These are phyloP conservation scores for Protodeltote pygarga DNA, from an alignment of 2,888 invertebrate genomes.

Conservation along the genomic window DNA sequence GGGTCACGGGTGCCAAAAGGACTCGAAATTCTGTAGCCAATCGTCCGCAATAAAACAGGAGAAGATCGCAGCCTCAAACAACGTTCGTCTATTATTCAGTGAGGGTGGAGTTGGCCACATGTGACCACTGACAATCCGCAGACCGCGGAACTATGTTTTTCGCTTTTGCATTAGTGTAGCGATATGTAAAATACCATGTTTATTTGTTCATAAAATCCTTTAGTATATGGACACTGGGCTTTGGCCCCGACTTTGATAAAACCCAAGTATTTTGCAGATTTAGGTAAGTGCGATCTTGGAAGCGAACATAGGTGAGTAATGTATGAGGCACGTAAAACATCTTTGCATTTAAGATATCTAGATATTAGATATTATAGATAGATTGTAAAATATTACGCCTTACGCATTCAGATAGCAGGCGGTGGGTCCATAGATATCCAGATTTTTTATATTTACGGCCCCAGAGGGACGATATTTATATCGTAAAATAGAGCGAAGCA, in stretches of 20 bases:
- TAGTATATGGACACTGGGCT: constrained; percentile 10
- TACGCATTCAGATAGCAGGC: constrained; percentile 60
- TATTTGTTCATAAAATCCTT: constrained; percentile 41
- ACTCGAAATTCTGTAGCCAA: constrained; percentile 67
- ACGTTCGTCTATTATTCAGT: constrained; percentile 79
- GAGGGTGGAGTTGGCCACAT: constrained; percentile 67
- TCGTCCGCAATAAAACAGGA: constrained; percentile 75
- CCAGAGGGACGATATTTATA: constrained; percentile 57
- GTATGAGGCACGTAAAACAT: constrained; percentile 63
- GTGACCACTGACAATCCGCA: constrained; percentile 71
- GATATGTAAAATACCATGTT: constrained; percentile 42
- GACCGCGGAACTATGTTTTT: constrained; percentile 54
- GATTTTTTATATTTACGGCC: constrained; percentile 61
- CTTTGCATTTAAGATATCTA: constrained; percentile 69
- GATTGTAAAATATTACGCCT: constrained; percentile 67
- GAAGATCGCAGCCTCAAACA: constrained; percentile 69
- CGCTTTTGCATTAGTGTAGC: constrained; percentile 42
- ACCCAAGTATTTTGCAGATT: constrained; percentile 33
- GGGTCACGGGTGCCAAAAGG: constrained; percentile 50
- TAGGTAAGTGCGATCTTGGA: constrained; percentile 31
- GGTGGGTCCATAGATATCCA: constrained; percentile 56
- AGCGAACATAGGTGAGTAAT: constrained; percentile 50
- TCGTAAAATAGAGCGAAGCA: constrained; percentile 50
- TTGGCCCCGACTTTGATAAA: constrained; percentile 9
- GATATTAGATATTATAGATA: too few relatives aligned